A percentile compares a stretch with the other conserved stretches of the same genome.
These are phyloP conservation scores for Lithophane leautieri DNA, from an alignment of 2,888 invertebrate genomes.

Conservation along the genomic window DNA sequence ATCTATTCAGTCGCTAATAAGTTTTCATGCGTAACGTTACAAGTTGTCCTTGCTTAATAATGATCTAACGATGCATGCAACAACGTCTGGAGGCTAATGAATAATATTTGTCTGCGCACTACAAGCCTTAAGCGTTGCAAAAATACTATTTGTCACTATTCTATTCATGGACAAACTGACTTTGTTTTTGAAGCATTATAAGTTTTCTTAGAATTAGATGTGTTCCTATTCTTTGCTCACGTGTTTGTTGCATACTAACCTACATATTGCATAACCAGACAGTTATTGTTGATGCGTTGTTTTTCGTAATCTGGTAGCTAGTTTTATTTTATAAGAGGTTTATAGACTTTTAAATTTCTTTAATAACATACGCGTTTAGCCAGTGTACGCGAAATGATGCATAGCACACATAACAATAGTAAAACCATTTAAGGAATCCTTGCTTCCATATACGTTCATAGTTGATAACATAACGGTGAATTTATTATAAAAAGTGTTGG, in stretches of 20 bases:
- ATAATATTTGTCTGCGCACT: conserved; percentile 56
- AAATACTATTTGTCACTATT: conserved; percentile 55
- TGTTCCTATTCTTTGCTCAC: conserved; percentile 47
- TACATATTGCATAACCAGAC: conserved; percentile 36
- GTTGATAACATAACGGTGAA: conserved; percentile 22
- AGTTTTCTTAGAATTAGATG: conserved; percentile 48
- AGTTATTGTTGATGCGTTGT: conserved; percentile 46
- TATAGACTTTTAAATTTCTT: conserved; percentile 27
- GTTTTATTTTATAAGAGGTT: conserved; percentile 29
- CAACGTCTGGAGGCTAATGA: conserved; percentile 66
- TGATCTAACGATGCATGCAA: conserved; percentile 66
- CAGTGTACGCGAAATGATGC: conserved; percentile 34
- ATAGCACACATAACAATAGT: conserved; percentile 41
- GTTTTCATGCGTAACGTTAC: conserved; percentile 61
- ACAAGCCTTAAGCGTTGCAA: conserved; percentile 47
- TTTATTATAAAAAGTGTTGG: conserved; percentile 43
- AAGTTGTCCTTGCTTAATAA: conserved; percentile 66
- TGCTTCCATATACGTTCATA: conserved; percentile 29
- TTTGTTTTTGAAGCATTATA: conserved; percentile 43
- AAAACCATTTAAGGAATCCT: conserved; percentile 41
- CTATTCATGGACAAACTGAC: conserved; percentile 34
- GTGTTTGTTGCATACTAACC: conserved; percentile 53
- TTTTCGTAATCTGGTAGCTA: conserved; percentile 49
- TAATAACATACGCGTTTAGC: conserved; percentile 29
- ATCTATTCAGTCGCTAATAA: conserved; percentile 74